Conservation (phyloP, 2,888 invertebrate genomes). For the Morinoia aosen region DNA sequence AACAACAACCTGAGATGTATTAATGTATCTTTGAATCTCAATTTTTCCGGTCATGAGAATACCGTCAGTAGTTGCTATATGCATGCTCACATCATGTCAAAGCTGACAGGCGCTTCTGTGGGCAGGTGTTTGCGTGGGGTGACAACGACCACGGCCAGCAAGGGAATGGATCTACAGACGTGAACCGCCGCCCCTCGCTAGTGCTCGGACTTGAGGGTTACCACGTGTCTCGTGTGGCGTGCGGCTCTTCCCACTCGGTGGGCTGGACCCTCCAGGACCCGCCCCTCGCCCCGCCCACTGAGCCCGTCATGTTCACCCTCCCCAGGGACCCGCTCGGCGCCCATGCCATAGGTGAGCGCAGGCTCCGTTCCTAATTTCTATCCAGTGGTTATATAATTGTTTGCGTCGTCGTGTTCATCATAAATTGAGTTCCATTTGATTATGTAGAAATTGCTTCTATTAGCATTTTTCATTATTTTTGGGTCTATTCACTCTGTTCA, state of each 20-base stretch:
- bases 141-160: slow-evolving; percentile 98
- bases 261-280: slow-evolving; percentile 86
- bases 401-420: background rate
- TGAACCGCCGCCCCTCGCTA: slow-evolving; percentile 90
- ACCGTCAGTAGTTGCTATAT: background rate
- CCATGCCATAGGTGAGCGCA: slow-evolving; percentile 75
- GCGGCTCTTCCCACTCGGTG: slow-evolving; percentile 93
- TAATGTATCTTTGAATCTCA: background rate
- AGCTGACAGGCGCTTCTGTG: background rate
- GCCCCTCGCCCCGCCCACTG: slow-evolving; percentile 79
- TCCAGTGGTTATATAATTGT: background rate
- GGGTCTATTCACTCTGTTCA: too few species aligned
- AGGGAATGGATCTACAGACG: slow-evolving; percentile 92
- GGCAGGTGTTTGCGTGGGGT: slow-evolving; percentile 93
- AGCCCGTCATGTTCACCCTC: slow-evolving; percentile 88
- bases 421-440: background rate
- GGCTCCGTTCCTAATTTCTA: background rate
- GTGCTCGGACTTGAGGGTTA: slow-evolving; percentile 90
- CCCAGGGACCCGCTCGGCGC: slow-evolving; percentile 91
- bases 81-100: background rate
- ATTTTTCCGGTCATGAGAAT: slow-evolving; percentile 38
- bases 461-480: background rate
- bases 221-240: slow-evolving; percentile 76
- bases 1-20: background rate
- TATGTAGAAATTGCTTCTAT: background rate